These are phyloP conservation scores for Pachypeltis micranthus DNA, from an alignment of 1,140 invertebrate genomes.

Conservation along the genomic window DNA sequence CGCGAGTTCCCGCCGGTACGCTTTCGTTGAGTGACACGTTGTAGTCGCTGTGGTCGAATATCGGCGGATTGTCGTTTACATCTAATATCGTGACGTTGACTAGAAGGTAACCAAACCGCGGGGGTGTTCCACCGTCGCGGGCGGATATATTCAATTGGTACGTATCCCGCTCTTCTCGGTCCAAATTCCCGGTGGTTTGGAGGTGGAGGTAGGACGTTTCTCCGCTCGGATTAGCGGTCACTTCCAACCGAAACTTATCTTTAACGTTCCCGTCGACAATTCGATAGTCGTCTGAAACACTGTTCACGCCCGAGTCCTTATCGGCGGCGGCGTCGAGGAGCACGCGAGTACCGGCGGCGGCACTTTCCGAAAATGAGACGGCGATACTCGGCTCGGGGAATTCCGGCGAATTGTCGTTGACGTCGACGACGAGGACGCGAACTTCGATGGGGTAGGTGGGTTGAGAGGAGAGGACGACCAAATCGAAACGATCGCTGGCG, in stretches of 20 bases:
- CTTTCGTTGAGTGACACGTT: constrained; percentile 84
- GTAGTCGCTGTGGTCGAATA: constrained; percentile 87
- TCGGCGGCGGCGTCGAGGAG: constrained; percentile 80
- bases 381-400: constrained; percentile 79
- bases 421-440: constrained; percentile 67
- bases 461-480: constrained; percentile 80
- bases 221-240: constrained; percentile 75
- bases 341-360: constrained; percentile 69
- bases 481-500: constrained; percentile 64
- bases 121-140: constrained; percentile 67
- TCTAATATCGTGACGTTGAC: constrained; percentile 86
- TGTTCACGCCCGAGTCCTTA: constrained; percentile 71
- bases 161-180: constrained; percentile 69
- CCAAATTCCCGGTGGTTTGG: constrained; percentile 78
- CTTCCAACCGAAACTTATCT: constrained; percentile 71
- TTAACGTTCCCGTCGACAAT: constrained; percentile 80
- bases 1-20: constrained; percentile 69
- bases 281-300: constrained; percentile 72
- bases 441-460: constrained; percentile 90
- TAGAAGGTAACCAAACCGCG: constrained; percentile 67
- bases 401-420: constrained; percentile 80
- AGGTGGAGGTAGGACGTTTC: constrained; percentile 80
- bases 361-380: constrained; percentile 81
- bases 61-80: constrained; percentile 89
- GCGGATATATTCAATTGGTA: constrained; percentile 84